phyloP scores from a whole-genome alignment of 1,140 invertebrate species.

The Pararge aegeria region DNA sequence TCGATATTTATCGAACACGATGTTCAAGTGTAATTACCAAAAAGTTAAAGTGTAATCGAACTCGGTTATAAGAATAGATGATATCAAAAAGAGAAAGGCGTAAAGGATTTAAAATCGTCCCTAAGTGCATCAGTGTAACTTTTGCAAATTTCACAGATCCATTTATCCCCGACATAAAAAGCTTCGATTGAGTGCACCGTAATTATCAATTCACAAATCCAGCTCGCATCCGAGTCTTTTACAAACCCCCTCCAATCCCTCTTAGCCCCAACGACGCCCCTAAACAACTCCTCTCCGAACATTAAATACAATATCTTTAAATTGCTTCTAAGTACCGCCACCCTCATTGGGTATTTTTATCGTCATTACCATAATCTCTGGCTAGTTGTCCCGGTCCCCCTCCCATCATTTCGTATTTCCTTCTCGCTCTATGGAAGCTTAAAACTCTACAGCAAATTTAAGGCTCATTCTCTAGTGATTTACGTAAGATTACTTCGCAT shows the following conservation, averaged over 20 bases:
- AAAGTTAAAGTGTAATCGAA: no score
- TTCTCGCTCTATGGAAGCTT: conserved; percentile 48
- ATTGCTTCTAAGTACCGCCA: conserved; percentile 72
- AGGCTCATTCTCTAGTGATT: conserved; percentile 64
- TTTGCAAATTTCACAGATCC: conserved; percentile 5
- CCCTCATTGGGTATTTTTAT: conserved; percentile 72
- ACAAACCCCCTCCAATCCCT: conserved; percentile 40
- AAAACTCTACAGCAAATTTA: conserved; percentile 57
- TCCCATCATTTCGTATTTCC: conserved; percentile 27
- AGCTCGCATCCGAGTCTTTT: conserved; percentile 48
- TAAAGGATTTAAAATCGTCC: no score
- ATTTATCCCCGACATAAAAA: conserved; percentile 22
- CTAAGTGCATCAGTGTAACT: background rate
- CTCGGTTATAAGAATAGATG: no score
- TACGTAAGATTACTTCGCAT: conserved; percentile 54
- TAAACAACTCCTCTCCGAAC: conserved; percentile 57
- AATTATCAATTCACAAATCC: conserved; percentile 73
- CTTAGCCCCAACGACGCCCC: conserved; percentile 48
- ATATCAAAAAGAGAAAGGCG: no score
- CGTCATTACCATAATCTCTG: conserved; percentile 72
- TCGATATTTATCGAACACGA: no score
- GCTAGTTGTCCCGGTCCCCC: conserved; percentile 42
- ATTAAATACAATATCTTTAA: conserved; percentile 78
- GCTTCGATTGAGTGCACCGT: conserved; percentile 54
- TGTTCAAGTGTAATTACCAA: no score